Conservation (phyloP, 92 coral and sea anemone genomes). For the Scolanthus callimorphus region DNA sequence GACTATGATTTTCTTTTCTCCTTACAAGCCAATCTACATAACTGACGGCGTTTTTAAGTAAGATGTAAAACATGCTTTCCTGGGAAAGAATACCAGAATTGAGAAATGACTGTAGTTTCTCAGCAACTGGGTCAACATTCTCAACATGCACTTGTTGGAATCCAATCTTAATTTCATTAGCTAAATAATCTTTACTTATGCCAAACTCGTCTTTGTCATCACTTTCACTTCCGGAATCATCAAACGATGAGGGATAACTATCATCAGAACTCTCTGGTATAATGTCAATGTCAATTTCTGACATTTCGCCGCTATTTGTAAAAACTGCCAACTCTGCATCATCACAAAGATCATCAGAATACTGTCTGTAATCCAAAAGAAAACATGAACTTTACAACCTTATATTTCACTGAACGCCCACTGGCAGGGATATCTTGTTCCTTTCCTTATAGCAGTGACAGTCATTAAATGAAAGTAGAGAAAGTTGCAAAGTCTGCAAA, state of each 20-base stretch:
- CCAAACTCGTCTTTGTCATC: conserved; percentile 56
- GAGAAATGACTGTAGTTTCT: conserved; percentile 52
- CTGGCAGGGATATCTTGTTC: too few relatives aligned
- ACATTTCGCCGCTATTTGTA: conserved; percentile 33
- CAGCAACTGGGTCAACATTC: conserved; percentile 48
- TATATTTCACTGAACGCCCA: too few relatives aligned
- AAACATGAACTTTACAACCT: too few relatives aligned
- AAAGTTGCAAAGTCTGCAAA: too few relatives aligned
- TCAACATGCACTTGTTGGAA: conserved; percentile 41
- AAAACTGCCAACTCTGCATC: conserved; percentile 31
- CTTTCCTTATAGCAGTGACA: too few relatives aligned
- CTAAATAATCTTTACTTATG: conserved; percentile 21
- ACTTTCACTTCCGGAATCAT: conserved; percentile 35
- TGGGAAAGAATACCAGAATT: conserved; percentile 36
- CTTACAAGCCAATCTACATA: too few relatives aligned
- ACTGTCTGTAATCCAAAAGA: too few relatives aligned
- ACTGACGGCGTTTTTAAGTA: conserved; percentile 50
- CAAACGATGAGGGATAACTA: conserved; percentile 47
- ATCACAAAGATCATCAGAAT: conserved; percentile 47
- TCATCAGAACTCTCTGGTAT: conserved; percentile 32
- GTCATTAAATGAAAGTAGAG: too few relatives aligned
- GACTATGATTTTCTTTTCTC: too few relatives aligned
- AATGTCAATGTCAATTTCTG: conserved; percentile 27
- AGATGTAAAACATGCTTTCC: conserved; percentile 50
- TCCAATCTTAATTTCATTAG: conserved; percentile 37